A percentile compares a stretch with the other conserved stretches of the same genome.
These are phyloP conservation scores for Cardinalis cardinalis DNA, from an alignment of 2,113 vertebrate species.

Conservation along the genomic window DNA sequence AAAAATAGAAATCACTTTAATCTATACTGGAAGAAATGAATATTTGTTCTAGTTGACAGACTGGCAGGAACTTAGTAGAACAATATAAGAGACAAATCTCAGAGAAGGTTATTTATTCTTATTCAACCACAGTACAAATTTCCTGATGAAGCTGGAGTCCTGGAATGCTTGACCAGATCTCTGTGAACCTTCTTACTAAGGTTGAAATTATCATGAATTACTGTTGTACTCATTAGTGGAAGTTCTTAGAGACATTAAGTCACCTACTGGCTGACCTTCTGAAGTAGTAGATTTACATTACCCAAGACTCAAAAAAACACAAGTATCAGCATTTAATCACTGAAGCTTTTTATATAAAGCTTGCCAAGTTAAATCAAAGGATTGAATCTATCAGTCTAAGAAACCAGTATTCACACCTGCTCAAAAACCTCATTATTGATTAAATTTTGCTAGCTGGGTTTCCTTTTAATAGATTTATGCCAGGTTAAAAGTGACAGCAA, in stretches of 20 bases:
- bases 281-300: constrained; percentile 4
- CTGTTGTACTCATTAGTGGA: constrained; percentile 28
- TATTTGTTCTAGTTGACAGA: constrained; percentile 2
- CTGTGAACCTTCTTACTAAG: constrained; percentile 33
- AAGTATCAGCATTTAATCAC: neutral
- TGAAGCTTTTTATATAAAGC: neutral
- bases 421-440: neutral
- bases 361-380: neutral
- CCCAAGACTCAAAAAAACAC: constrained; percentile 8
- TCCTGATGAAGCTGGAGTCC: constrained; percentile 2
- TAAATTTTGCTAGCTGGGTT: neutral
- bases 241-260: constrained; percentile 33
- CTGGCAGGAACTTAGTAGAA: neutral
- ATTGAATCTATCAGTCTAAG: neutral
- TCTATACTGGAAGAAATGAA: neutral
- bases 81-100: constrained; percentile 4
- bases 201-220: constrained; percentile 25
- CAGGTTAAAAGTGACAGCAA: neutral
- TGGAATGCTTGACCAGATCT: constrained; percentile 45
- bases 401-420: neutral
- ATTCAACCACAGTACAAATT: neutral
- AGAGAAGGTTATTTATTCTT: constrained; percentile 1
- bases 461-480: neutral
- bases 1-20: constrained; percentile 20
- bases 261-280: constrained; percentile 39